A percentile compares a stretch with the other conserved stretches of the same genome.
Conservation (phyloP, 2,797 vertebrate genomes). For the Eurystomus glaucurus region DNA sequence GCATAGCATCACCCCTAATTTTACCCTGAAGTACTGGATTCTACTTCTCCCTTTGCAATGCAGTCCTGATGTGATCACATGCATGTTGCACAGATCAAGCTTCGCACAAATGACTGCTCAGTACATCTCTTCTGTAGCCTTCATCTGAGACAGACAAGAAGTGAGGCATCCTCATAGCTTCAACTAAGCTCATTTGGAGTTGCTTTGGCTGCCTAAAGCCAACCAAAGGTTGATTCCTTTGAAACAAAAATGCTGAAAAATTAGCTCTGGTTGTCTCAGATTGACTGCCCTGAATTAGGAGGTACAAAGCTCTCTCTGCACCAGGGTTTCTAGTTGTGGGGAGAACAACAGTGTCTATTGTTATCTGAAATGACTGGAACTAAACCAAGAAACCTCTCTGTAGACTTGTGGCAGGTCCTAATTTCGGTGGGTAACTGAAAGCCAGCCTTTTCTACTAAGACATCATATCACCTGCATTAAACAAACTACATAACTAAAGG, state of each 20-base stretch:
- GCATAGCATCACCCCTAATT: neutral
- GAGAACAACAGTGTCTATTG: neutral
- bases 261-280: neutral
- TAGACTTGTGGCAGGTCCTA: neutral
- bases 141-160: neutral
- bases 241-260: neutral
- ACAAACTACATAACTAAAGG: neutral
- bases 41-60: neutral
- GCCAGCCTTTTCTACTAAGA: neutral
- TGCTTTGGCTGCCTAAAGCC: neutral
- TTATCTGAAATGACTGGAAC: neutral
- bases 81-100: no score
- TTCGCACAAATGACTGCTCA: neutral
- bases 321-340: fast-evolving
- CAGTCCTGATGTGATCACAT: neutral
- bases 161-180: neutral
- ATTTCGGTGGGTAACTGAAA: neutral
- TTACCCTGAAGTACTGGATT: neutral
- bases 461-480: neutral
- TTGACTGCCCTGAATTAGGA: neutral
- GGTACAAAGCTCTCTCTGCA: neutral
- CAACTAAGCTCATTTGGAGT: neutral
- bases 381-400: neutral
- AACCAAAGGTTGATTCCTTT: neutral
- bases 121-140: fast-evolving